Base-by-base conservation (phyloP, 2,797 vertebrate species). In the Acanthurus lineatus region DNA sequence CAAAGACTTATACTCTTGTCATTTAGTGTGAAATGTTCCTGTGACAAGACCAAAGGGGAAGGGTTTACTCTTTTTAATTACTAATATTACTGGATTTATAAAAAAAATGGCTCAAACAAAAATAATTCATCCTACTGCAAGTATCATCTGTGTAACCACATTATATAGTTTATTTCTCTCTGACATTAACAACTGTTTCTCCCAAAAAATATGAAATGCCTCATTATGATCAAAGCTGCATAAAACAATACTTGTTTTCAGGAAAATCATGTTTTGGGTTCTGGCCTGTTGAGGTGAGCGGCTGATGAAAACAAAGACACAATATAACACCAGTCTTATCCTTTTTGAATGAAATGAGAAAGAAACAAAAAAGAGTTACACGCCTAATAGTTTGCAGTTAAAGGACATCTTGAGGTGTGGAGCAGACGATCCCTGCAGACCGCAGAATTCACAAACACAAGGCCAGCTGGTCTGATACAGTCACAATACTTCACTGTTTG, bases 401-500 rank as follows among this genome's bases (percentile, higher is more conserved):
- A 92, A 92, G 91, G 91, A 94, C 91, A 91, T 88, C 75, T 93
- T 90, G 92, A 94, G 93, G 92, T 91, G 91, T 90, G 91, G 94
- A 94, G 91, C 89, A 91, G 89, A 91, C 73, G 86, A 92, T 92
- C 93, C 92, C 92, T 80, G 88, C 86, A 91, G 93, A 92, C 90
- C 79, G 58, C 88, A 90, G 86, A 88, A 85, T 87, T 92, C 86
- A 79, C 88, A 92, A 93, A 92, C 91, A 92, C 90, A 88, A 90
- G 86, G 92, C 92, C 93, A 95, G 94, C 93, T 94, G 94, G 90
- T 90, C 91, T 82, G 91, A 92, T 71, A 86, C 85, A 68, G 78
- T 91, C 90, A 94, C 92, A 95, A 94, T 95, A 93, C 91, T 91
- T 89, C 91, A 93, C 91, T 95, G 93, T 94, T 93, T 90, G 90